Conservation (phyloP, 2,797 vertebrate genomes). For the Chelonia mydas region DNA sequence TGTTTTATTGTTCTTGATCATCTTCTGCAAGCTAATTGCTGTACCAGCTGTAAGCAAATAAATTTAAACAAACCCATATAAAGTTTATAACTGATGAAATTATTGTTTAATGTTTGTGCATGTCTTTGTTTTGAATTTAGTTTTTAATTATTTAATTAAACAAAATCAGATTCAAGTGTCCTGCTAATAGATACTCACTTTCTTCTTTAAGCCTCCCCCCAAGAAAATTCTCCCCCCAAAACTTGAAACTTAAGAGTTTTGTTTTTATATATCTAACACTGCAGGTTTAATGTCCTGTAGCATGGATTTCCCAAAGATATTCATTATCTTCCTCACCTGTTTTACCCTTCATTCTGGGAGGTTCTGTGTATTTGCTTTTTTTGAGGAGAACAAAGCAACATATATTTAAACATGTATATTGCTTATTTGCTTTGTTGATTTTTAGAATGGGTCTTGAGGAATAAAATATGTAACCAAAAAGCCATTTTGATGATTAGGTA, state of each 20-base stretch:
- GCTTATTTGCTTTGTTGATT: background rate
- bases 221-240: too few relatives aligned
- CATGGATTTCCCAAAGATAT: background rate
- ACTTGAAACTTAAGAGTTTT: background rate
- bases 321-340: background rate
- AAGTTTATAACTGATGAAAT: background rate
- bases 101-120: background rate
- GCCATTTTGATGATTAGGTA: background rate
- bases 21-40: background rate
- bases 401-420: background rate
- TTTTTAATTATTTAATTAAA: background rate
- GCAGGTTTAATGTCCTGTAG: background rate
- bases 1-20: accelerated
- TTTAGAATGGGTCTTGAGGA: background rate
- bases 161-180: background rate
- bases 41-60: background rate
- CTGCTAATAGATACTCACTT: background rate
- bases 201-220: background rate
- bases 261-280: background rate
- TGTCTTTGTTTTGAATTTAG: background rate
- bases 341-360: background rate
- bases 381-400: background rate
- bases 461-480: background rate
- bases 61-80: background rate
- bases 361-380: background rate